Percentiles rank a stretch among this genome's conserved stretches.
Conservation (phyloP, 2,113 vertebrate species). For the Microcebus murinus region DNA sequence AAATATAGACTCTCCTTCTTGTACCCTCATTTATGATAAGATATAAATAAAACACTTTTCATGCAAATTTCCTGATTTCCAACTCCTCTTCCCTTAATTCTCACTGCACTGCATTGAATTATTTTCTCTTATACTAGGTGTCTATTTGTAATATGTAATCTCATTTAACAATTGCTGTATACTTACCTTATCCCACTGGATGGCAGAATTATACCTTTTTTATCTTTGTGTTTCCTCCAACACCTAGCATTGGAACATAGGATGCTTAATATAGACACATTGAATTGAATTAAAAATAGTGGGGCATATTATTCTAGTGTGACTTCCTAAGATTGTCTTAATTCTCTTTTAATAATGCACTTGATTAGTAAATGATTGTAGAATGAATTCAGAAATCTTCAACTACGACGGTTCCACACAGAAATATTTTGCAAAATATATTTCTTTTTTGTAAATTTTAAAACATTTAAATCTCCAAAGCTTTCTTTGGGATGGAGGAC, state of each 20-base stretch:
- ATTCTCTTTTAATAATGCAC: slow-evolving; percentile 26
- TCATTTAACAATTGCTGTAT: not conserved
- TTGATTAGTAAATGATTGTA: not conserved
- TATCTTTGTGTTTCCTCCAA: not conserved
- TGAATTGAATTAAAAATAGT: not conserved
- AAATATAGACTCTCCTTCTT: not conserved
- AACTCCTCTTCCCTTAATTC: not conserved
- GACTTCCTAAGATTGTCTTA: not conserved
- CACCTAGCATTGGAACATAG: not conserved
- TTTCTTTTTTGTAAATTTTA: not conserved
- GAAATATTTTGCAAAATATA: not conserved
- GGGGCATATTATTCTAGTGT: not conserved
- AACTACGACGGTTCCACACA: not conserved
- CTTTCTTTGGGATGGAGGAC: not conserved
- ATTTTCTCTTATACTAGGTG: not conserved
- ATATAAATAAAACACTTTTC: not conserved
- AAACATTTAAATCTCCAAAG: not conserved
- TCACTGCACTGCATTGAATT: not conserved
- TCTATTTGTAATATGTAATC: not conserved
- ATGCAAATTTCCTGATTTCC: not conserved
- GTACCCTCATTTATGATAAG: not conserved
- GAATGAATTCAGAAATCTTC: not conserved
- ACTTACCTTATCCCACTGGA: not conserved
- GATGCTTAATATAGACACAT: not conserved
- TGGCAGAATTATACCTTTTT: slow-evolving; percentile 9